Evolutionary conservation across 1,140 invertebrate species (phyloP).

Genomic region (Drosophila pandora): DNA sequence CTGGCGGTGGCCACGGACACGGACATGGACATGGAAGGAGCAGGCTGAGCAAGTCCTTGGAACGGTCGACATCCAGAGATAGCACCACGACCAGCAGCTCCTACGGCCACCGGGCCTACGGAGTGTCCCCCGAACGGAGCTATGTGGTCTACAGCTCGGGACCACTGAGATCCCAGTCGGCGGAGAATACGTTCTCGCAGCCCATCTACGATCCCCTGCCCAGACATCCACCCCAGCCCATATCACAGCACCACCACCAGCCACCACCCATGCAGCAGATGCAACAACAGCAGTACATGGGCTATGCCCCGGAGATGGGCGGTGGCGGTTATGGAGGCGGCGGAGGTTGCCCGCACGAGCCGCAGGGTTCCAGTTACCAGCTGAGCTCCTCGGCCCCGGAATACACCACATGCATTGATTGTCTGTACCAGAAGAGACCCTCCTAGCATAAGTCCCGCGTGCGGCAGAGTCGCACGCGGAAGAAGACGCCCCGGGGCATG

Average conservation of each 20-base stretch:
- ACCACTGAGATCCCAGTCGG: slow-evolving; percentile 78
- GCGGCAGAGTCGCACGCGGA: slow-evolving; percentile 84
- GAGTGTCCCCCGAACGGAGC: slow-evolving; percentile 75
- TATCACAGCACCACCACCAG: slow-evolving; percentile 30
- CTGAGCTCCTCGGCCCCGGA: slow-evolving; percentile 86
- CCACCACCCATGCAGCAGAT: slow-evolving; percentile 28
- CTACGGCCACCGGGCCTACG: slow-evolving; percentile 69
- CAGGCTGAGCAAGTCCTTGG: slow-evolving; percentile 75
- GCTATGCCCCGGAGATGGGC: slow-evolving; percentile 49
- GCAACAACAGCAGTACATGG: slow-evolving; percentile 56
- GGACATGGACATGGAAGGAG: slow-evolving; percentile 24
- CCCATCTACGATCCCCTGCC: slow-evolving; percentile 70
- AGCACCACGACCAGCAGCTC: slow-evolving; percentile 73
- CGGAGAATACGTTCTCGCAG: slow-evolving; percentile 77
- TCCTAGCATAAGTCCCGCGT: slow-evolving; percentile 86
- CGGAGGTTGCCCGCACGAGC: slow-evolving; percentile 61
- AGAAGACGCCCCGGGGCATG: slow-evolving; percentile 77
- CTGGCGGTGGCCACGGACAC: background rate
- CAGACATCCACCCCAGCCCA: slow-evolving; percentile 41
- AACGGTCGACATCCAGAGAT: slow-evolving; percentile 76
- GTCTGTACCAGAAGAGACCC: slow-evolving; percentile 86
- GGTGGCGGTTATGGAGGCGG: slow-evolving; percentile 14
- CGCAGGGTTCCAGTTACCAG: slow-evolving; percentile 74
- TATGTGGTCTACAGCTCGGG: slow-evolving; percentile 72
- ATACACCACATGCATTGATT: slow-evolving; percentile 88